phyloP scores from a whole-genome alignment of 1,140 invertebrate genomes.

The Ips nitidus region DNA sequence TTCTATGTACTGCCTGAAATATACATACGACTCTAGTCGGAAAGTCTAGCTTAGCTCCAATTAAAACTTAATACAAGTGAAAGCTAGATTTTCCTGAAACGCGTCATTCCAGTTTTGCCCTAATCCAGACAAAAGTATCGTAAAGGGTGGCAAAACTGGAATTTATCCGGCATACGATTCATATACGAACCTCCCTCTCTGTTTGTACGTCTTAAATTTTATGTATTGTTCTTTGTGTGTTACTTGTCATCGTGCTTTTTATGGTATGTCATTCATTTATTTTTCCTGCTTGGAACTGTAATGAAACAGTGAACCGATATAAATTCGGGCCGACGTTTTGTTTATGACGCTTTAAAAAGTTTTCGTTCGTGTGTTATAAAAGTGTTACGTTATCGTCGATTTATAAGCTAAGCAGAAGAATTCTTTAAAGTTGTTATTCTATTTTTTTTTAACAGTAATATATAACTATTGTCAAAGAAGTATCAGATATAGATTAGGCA shows the following conservation, averaged over 20 bases:
- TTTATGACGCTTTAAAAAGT: too few species aligned
- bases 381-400: too few species aligned
- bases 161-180: neutral
- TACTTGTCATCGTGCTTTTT: slow-evolving; percentile 42
- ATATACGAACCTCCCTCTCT: slow-evolving; percentile 5
- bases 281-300: slow-evolving; percentile 14
- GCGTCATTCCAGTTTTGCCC: slow-evolving; percentile 21
- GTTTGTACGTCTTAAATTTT: slow-evolving; percentile 44
- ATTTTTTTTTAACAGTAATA: slow-evolving; percentile 3
- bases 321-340: too few species aligned
- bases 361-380: too few species aligned
- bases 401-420: too few species aligned
- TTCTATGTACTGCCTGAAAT: slow-evolving; percentile 52
- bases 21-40: slow-evolving; percentile 25
- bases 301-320: slow-evolving; percentile 1
- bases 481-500: too few species aligned
- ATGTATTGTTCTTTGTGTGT: slow-evolving; percentile 40
- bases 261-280: slow-evolving; percentile 31
- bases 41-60: slow-evolving; percentile 10
- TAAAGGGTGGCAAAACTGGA: slow-evolving; percentile 5
- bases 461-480: too few species aligned
- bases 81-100: slow-evolving; percentile 18
- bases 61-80: neutral
- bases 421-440: too few species aligned
- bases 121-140: neutral